Evolutionary conservation across 2,113 vertebrate species (phyloP).

Genomic region (Malurus cyaneus): DNA sequence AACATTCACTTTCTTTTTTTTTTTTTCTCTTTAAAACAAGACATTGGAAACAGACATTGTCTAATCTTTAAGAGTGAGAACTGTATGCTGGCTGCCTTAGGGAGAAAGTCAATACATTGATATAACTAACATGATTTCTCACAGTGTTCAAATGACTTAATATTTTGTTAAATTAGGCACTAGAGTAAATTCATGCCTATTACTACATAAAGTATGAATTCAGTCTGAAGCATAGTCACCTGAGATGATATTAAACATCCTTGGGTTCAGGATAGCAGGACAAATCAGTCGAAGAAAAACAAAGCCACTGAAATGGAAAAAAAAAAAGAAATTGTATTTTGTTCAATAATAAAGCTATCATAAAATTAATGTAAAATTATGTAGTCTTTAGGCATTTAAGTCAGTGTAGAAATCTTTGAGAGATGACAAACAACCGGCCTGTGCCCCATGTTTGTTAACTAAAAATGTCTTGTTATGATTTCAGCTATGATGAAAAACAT

Average conservation of each 20-base stretch:
- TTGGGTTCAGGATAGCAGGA: constrained; percentile 95
- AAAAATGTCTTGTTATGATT: not conserved
- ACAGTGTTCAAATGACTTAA: not conserved
- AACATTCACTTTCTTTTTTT: not conserved
- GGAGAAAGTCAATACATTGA: not conserved
- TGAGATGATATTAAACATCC: constrained; percentile 98
- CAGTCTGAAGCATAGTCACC: constrained; percentile 73
- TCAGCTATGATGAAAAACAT: not conserved
- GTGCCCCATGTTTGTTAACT: not conserved
- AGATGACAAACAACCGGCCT: not conserved
- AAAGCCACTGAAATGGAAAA: constrained; percentile 85
- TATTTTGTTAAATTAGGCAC: not conserved
- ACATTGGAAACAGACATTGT: not conserved
- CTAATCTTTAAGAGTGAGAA: not conserved
- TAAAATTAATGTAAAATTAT: not conserved
- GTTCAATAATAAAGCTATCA: not conserved
- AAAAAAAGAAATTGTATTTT: not conserved
- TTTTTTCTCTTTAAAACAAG: not conserved
- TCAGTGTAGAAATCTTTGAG: not conserved
- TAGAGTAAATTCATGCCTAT: not conserved
- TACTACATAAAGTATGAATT: not conserved
- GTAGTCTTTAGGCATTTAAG: constrained; percentile 3
- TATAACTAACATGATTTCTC: not conserved
- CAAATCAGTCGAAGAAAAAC: constrained; percentile 97
- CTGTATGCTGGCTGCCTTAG: not conserved